Conservation (phyloP, 2,888 invertebrate genomes). For the Villa cingulata region DNA sequence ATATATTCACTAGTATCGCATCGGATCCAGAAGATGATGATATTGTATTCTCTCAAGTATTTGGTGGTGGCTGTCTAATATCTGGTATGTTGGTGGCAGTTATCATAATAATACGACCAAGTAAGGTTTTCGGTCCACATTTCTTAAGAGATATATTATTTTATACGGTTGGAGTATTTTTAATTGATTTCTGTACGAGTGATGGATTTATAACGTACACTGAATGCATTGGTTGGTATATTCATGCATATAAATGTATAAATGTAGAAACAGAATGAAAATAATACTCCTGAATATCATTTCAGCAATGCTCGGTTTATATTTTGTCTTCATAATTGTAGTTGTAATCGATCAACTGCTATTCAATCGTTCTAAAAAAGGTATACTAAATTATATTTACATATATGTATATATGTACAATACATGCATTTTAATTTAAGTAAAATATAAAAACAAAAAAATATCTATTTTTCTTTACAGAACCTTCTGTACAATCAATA, state of each 20-base stretch:
- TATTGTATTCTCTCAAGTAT: conserved; percentile 34
- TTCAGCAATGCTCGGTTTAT: conserved; percentile 18
- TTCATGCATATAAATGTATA: too few species aligned
- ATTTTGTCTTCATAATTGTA: conserved; percentile 17
- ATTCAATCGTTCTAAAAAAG: conserved; percentile 13
- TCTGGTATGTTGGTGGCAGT: conserved; percentile 45
- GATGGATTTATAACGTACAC: background rate
- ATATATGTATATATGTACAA: too few species aligned
- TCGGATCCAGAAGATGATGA: conserved; percentile 32
- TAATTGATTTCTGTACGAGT: conserved; percentile 15
- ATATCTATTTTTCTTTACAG: too few species aligned
- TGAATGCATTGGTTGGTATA: background rate
- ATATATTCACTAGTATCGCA: conserved; percentile 48
- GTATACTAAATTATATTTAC: too few species aligned
- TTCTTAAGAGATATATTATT: conserved; percentile 21
- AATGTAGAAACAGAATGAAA: too few species aligned
- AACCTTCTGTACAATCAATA: too few species aligned
- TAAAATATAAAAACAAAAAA: too few species aligned
- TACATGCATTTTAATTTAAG: too few species aligned
- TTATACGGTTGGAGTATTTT: conserved; percentile 18
- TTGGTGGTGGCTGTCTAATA: conserved; percentile 48
- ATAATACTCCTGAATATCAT: too few species aligned
- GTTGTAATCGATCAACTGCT: conserved; percentile 20
- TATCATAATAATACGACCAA: conserved; percentile 42
- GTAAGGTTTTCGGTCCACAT: conserved; percentile 24